Evolutionary conservation across 2,797 vertebrate genomes (phyloP), one percentile per base, ranked within the genome.

Genomic region (Staurois parvus): DNA sequence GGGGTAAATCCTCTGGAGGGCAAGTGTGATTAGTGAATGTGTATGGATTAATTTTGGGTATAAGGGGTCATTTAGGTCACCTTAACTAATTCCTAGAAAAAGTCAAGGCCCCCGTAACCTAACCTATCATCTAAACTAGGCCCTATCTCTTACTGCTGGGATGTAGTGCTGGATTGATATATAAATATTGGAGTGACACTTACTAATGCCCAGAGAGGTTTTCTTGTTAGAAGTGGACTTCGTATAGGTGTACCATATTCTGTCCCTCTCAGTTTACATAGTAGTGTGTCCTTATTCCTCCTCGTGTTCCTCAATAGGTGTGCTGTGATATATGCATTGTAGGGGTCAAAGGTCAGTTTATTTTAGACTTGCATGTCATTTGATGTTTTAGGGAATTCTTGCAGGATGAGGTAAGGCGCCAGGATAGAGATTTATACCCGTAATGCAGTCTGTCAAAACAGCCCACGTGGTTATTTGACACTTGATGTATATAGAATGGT

Each of bases 381-480:
- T 70, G 56, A 70, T 52, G 42, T 48, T 32, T 6, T 2, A 17
- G 0, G 30, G 30, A 52, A 80, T 80, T 80, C 48, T 42, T 72
- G 10, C 9, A 15, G 45, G 3, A 37, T 80, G 67, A 80, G 78
- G 78, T 80, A 80, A 80, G 42, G 13, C 30, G 0, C 26, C 2
- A 15, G 67, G 28, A 28, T 15, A 32, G 45, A 59, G 45, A 80
- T 80, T 72, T 80, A 56, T 32, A 30, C 52, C 45, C n/a, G 10
- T 32, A 59, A 59, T 59, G 45, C 19, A 32, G 29, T 56, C 42
- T 34, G 42, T 70, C 78, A 80, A 32, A 80, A 42, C 30, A 2
- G 12, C 30, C 26, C 78, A 69, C 45, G 29, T 80, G 40, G 59
- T 11, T 29, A 48, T 19, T 17, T 52, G n/a, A 9, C 13, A n/a